Conservation (phyloP, 2,888 invertebrate genomes). For the Oligia latruncula region DNA sequence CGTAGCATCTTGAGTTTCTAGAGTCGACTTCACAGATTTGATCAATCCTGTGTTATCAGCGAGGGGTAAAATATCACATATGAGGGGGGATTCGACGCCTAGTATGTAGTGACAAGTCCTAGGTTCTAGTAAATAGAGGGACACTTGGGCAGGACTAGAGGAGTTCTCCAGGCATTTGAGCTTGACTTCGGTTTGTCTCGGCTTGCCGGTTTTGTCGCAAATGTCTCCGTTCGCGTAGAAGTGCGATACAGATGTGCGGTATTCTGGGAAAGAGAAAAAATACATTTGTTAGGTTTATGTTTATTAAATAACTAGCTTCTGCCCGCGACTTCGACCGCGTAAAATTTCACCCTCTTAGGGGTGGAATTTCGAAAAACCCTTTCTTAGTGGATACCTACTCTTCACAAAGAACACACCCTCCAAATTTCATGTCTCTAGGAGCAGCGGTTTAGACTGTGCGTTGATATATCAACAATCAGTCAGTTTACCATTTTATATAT, state of each 20-base stretch:
- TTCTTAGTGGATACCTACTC: too few species aligned
- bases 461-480: too few species aligned
- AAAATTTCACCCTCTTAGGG: too few species aligned
- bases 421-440: too few species aligned
- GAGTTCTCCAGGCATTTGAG: conserved; percentile 94
- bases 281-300: neutral
- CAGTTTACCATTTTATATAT: too few species aligned
- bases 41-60: conserved; percentile 95
- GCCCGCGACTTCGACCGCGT: too few species aligned
- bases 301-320: neutral
- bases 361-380: too few species aligned
- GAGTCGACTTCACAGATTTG: conserved; percentile 69
- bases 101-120: conserved; percentile 98
- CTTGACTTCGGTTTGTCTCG: conserved; percentile 96
- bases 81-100: conserved; percentile 97
- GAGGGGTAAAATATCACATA: conserved; percentile 95
- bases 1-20: conserved; percentile 64
- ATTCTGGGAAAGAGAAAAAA: conserved; percentile 72
- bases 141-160: conserved; percentile 94
- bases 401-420: too few species aligned
- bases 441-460: too few species aligned
- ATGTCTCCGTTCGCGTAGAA: conserved; percentile 96
- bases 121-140: conserved; percentile 97
- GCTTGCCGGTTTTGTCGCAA: conserved; percentile 95
- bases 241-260: conserved; percentile 94